phyloP scores from a whole-genome alignment of 53 echinoderm and acorn worm genomes.

The Echinarachnius parma region DNA sequence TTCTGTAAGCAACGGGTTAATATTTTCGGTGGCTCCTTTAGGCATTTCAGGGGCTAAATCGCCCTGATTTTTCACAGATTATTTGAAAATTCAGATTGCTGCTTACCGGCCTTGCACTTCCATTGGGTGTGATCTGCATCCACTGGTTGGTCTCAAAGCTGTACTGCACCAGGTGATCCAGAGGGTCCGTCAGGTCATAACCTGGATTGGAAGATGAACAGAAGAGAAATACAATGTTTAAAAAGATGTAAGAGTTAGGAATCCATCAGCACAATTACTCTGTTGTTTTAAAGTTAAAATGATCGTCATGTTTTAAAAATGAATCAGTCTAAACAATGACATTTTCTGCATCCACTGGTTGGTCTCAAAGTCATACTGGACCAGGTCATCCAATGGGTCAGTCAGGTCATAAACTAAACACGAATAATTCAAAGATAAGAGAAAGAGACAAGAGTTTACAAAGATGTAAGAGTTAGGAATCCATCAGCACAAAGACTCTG shows the following conservation, averaged over 20 bases:
- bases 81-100: no score
- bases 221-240: neutral
- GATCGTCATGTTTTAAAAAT: no score
- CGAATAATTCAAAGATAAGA: neutral
- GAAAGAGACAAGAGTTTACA: neutral
- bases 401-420: constrained; percentile 22
- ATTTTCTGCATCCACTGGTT: constrained; percentile 28
- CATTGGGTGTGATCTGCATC: constrained; percentile 31
- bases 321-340: no score
- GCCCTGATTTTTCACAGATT: no score
- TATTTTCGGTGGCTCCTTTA: no score
- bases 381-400: constrained; percentile 9
- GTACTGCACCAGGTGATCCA: constrained; percentile 31
- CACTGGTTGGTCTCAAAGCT: constrained; percentile 37
- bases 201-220: neutral
- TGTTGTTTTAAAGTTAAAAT: no score
- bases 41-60: no score
- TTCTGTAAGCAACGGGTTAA: no score
- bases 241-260: neutral
- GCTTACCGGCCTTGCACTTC: constrained; percentile 28
- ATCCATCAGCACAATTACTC: no score
- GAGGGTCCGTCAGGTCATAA: constrained; percentile 9
- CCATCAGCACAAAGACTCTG: no score
- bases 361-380: constrained; percentile 38
- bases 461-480: no score